These are phyloP conservation scores for Lysandra coridon DNA, from an alignment of 2,888 invertebrate genomes.

Conservation along the genomic window DNA sequence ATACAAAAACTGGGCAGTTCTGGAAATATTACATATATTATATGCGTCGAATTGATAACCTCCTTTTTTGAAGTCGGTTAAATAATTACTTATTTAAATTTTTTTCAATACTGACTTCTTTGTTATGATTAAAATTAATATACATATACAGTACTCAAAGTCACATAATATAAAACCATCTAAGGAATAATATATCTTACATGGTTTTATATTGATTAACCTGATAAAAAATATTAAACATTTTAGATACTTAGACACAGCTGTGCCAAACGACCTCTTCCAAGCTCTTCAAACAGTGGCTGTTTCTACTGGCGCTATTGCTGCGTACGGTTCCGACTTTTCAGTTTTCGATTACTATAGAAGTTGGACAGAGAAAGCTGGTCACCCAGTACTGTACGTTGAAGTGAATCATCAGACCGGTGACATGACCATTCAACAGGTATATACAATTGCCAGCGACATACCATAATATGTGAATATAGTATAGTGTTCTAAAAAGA, in stretches of 20 bases:
- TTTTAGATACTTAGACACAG: slow-evolving; percentile 62
- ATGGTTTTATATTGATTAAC: background rate
- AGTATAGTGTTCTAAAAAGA: background rate
- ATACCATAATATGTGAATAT: background rate
- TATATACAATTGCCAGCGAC: background rate
- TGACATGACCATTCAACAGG: slow-evolving; percentile 53
- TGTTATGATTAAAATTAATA: too few species aligned
- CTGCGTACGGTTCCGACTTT: slow-evolving; percentile 59
- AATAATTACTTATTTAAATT: too few species aligned
- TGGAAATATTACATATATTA: too few species aligned
- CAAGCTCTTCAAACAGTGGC: slow-evolving; percentile 62
- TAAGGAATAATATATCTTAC: too few species aligned
- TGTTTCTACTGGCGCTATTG: slow-evolving; percentile 49
- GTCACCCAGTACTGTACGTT: slow-evolving; percentile 81
- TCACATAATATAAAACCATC: too few species aligned
- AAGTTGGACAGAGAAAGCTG: slow-evolving; percentile 79
- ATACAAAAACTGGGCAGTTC: too few species aligned
- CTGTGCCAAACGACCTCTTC: slow-evolving; percentile 75
- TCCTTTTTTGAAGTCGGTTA: too few species aligned
- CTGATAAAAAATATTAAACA: slow-evolving; percentile 2
- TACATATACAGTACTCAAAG: too few species aligned
- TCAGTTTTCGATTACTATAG: slow-evolving; percentile 65
- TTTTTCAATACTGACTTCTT: too few species aligned
- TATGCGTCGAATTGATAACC: too few species aligned
- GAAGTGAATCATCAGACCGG: slow-evolving; percentile 68